A percentile compares a stretch with the other conserved stretches of the same genome.
phyloP scores from a whole-genome alignment of 2,113 vertebrate species.

The Myotis lucifugus region DNA sequence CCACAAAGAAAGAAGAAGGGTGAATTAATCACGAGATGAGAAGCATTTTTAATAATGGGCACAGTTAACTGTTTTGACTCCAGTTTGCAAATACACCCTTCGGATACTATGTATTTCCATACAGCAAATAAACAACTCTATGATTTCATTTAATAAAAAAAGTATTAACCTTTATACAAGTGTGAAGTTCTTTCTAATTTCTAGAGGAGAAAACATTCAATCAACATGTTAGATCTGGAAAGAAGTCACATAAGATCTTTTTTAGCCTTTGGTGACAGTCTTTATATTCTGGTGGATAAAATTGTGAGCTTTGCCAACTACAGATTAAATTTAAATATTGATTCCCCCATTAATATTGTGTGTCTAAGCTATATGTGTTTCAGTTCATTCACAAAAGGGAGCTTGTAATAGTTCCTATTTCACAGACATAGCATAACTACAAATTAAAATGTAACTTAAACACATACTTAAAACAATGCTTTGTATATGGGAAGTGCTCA shows the following conservation, averaged over 20 bases:
- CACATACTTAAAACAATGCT: neutral
- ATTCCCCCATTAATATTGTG: neutral
- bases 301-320: neutral
- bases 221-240: neutral
- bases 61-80: neutral
- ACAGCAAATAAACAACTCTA: neutral
- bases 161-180: neutral
- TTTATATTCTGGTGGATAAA: neutral
- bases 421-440: neutral
- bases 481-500: neutral
- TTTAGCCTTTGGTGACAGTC: neutral
- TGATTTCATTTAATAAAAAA: neutral
- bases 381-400: neutral
- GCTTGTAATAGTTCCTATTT: neutral
- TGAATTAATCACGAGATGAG: neutral
- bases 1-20: neutral
- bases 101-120: neutral
- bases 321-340: neutral
- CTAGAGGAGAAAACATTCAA: neutral
- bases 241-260: neutral
- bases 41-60: neutral
- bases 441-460: neutral
- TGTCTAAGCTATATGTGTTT: neutral
- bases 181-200: neutral
- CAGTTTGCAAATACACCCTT: neutral